Conservation (phyloP, 2,113 vertebrate species). For the Dendrocopos noguchii region DNA sequence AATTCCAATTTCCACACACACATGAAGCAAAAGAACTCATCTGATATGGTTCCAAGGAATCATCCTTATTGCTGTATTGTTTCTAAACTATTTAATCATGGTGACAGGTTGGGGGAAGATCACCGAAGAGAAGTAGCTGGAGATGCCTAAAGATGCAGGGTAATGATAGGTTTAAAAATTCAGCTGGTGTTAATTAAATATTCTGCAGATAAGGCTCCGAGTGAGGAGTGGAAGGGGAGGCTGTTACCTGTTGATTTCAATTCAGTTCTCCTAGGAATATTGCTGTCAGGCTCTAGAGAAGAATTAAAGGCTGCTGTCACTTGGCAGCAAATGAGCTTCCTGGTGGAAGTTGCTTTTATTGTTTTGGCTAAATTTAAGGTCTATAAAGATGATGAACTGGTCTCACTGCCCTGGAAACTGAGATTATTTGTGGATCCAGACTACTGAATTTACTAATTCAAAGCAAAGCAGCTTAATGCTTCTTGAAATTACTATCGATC, state of each 20-base stretch:
- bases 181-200: not conserved
- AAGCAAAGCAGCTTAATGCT: not conserved
- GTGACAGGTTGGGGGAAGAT: not conserved
- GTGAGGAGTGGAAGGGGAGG: not conserved
- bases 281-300: not conserved
- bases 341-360: not conserved
- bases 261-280: not conserved
- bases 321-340: not conserved
- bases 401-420: not conserved
- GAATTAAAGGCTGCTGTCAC: not conserved
- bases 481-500: not conserved
- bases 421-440: not conserved
- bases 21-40: not conserved
- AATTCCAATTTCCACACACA: not conserved
- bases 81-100: conserved; percentile 32
- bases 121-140: not conserved
- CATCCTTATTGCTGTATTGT: not conserved
- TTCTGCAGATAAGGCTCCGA: not conserved
- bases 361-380: conserved; percentile 28
- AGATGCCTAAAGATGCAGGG: not conserved
- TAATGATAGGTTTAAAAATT: conserved; percentile 2
- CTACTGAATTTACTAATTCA: not conserved
- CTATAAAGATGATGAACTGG: not conserved
- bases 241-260: not conserved
- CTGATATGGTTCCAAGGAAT: not conserved